Evolutionary conservation across 2,888 invertebrate genomes (phyloP), one percentile per base, ranked within the genome.

Genomic region (Agrotis segetum): DNA sequence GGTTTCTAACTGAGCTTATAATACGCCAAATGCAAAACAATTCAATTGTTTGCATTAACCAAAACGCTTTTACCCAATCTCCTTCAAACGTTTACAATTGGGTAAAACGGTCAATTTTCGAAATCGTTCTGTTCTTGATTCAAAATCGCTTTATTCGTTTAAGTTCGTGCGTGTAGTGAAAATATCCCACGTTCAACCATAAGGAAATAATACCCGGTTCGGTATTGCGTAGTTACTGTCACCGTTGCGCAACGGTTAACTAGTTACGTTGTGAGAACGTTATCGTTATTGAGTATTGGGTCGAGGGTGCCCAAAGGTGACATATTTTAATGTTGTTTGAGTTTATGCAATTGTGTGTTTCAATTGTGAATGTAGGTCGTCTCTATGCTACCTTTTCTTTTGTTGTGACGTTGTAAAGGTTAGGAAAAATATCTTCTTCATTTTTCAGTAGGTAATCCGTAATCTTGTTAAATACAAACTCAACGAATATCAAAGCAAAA

Each of bases 101-200:
- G 52, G 61, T 74, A 68, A 78, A 82, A 74, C 62, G 67, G 56
- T 60, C 70, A 68, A 80, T 82, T 80, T 82, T 78, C 67, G 70
- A 68, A 82, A 80, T 80, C 50, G 65, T 67, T 79, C 70, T 53
- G 67, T 67, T 79, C 70, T 70, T 60, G 82, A 82, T 79, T 67
- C 70, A 70, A 78, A 73, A 84, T 74, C 49, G 40, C 34, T 82
- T 65, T 70, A 80, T 67, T 65, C 67, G 67, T 56, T 81, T 66
- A 71, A 60, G 56, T 67, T 73, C 68, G 66, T 77, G 83, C 83
- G 85, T 85, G 84, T 61, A 63, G 52, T 24, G 59, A 71, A 40
- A 82, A 70, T 84, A 81, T 85, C 61, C 67, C 74, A 71, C 78
- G 71, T 69, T 44, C 52, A 67, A n/a, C 72, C 64, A 77, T 83